Evolutionary conservation across 1,140 invertebrate genomes (phyloP), one percentile per base, ranked within the genome.

Genomic region (Diabrotica virgifera): DNA sequence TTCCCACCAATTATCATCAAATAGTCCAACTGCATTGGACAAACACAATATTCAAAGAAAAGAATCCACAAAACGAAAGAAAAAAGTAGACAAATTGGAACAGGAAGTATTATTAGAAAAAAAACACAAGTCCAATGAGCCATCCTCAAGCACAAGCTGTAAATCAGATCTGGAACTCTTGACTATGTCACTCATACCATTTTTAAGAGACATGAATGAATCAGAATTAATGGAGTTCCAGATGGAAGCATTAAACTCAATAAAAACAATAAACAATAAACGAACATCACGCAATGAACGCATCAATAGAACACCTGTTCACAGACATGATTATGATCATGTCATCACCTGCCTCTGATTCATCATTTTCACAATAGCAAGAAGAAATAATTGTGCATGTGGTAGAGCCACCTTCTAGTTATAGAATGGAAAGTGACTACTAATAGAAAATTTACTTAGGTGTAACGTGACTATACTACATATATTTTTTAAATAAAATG

Each of bases 51-150:
- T n/a, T n/a, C n/a, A n/a, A n/a, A n/a, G n/a, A n/a, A n/a, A n/a
- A n/a, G n/a, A n/a, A n/a, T n/a, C n/a, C 5, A 11, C 46, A 59
- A 64, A 59, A 12, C 59, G 36, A 54, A 65, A 65, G 56, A 65
- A 59, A 52, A 51, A 65, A 55, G 37, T 37, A 12, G 61, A 56
- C 35, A 6, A n/a, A 38, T 70, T 55, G 50, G 40, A 64, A 52
- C 61, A 36, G 12, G 59, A 65, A 65, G 62, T 65, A 9, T 35
- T 62, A 46, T 65, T 40, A 62, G 51, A 78, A 66, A 73, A 57
- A 54, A 65, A 60, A 67, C 58, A 67, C 24, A 57, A 24, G 55
- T 6, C 40, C 40, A n/a, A 8, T 0, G 36, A 36, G 12, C 0
- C 7, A 5, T 57, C 8, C 55, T 6, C 37, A 38, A 40, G 8